Evolutionary conservation across 2,888 invertebrate genomes (phyloP), one percentile per base, ranked within the genome.

Genomic region (Rhorus exstirpatorius): DNA sequence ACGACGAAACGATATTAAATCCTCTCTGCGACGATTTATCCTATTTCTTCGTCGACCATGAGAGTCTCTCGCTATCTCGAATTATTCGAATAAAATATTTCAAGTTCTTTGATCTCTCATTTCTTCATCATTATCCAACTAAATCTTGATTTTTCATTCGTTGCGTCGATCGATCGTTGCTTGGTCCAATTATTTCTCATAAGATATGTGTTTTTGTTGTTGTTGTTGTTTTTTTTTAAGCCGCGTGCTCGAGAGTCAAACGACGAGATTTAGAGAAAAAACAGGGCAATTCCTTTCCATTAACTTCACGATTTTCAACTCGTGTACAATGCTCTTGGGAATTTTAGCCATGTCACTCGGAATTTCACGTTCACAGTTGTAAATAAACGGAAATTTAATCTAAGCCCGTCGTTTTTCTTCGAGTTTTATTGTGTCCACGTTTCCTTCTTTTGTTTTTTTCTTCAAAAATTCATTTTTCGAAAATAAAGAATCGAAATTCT

Each of bases 1-100:
- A 67, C 79, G 72, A 74, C 51, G 55, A 31, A 60, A 44, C 10
- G 14, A 58, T 55, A 70, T 51, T 38, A 35, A 71, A 76, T 70
- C 76, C 76, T 67, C 68, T 65, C 49, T 24, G 46, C 49, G 17
- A 68, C 35, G 44, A 63, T 46, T 63, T 68, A 74, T 76, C 41
- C 26, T 38, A 17, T 21, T 46, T 3, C 31, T 19, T 44, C 17
- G 12, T 26, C 8, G 46, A 65, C 44, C 53, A 21, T n/a, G 6
- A 17, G 35, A 24, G 17, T 12, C 8, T 38, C 17, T n/a, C 14
- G 31, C 51, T 14, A 6, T 14, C 21, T 31, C 38, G 51, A 68
- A 71, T 55, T 26, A 55, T 58, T 21, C 49, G 49, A 65, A 21
- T 58, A 60, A 49, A 71, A 41, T 44, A n/a, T 53, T 38, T 75